phyloP scores from a whole-genome alignment of 1,140 invertebrate species.

The Mya arenaria region DNA sequence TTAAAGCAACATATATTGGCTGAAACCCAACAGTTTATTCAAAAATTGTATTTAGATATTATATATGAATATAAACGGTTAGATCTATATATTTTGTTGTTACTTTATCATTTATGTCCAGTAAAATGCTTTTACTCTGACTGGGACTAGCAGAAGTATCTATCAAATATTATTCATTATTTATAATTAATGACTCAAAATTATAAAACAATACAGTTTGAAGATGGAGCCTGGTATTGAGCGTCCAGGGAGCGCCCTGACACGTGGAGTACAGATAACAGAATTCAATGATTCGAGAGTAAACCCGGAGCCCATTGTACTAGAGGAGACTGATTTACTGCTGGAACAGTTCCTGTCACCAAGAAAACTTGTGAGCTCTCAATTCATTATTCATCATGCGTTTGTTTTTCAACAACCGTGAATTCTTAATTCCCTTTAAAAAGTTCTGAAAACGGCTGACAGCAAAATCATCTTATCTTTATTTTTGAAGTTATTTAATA shows the following conservation, averaged over 20 bases:
- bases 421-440: too few relatives aligned
- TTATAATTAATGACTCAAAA: not conserved
- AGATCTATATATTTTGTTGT: too few relatives aligned
- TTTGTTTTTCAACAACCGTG: too few relatives aligned
- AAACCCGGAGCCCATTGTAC: slow-evolving; percentile 76
- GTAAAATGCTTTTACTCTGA: not conserved
- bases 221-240: slow-evolving; percentile 63
- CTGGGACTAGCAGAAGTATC: not conserved
- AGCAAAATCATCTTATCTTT: too few relatives aligned
- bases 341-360: slow-evolving; percentile 78
- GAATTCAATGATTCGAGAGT: slow-evolving; percentile 72
- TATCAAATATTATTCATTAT: not conserved
- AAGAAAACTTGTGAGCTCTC: slow-evolving; percentile 73
- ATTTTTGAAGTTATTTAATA: too few relatives aligned
- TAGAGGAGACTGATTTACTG: slow-evolving; percentile 77
- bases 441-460: too few relatives aligned
- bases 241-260: slow-evolving; percentile 71
- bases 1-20: too few relatives aligned
- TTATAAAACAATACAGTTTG: too few relatives aligned
- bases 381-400: too few relatives aligned
- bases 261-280: slow-evolving; percentile 78
- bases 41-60: too few relatives aligned
- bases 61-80: too few relatives aligned
- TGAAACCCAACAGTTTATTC: too few relatives aligned
- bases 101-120: not conserved